Evolutionary conservation across 2,797 vertebrate species (phyloP).

Genomic region (Pseudotriccus pelzelni): DNA sequence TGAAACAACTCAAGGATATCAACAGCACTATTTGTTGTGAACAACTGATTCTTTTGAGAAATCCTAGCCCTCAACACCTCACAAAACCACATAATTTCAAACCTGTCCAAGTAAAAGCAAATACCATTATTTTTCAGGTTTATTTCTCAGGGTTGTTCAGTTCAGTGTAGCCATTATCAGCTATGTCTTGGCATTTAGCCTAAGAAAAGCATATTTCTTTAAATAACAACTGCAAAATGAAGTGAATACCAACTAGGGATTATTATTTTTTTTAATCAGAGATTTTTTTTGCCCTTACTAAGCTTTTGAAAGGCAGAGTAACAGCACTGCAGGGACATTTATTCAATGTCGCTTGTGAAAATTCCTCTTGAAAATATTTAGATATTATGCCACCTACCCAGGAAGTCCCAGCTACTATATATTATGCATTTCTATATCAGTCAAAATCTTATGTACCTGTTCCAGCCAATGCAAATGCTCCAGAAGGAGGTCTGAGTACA

Average conservation of each 20-base stretch:
- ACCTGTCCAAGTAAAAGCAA: background rate
- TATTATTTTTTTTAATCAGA: background rate
- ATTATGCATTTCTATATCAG: background rate
- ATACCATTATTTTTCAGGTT: background rate
- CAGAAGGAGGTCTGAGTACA: background rate
- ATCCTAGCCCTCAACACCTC: background rate
- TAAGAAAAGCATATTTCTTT: background rate
- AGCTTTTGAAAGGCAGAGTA: background rate
- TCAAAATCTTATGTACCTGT: background rate
- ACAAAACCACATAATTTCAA: background rate
- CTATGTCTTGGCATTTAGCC: background rate
- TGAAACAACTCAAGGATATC: background rate
- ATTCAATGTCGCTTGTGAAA: background rate
- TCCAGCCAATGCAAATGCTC: background rate
- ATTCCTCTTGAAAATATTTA: background rate
- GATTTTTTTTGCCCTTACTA: background rate
- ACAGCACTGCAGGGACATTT: background rate
- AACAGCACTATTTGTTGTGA: background rate
- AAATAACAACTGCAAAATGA: slow-evolving; percentile 6
- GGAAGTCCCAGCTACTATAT: background rate
- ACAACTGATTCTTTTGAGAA: background rate
- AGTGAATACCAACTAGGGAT: background rate
- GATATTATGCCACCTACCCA: background rate
- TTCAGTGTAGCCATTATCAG: background rate
- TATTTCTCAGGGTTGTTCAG: background rate